Percentiles rank a stretch among this genome's conserved stretches.
Conservation (phyloP, 2,888 invertebrate species). For the Acronicta aceris region DNA sequence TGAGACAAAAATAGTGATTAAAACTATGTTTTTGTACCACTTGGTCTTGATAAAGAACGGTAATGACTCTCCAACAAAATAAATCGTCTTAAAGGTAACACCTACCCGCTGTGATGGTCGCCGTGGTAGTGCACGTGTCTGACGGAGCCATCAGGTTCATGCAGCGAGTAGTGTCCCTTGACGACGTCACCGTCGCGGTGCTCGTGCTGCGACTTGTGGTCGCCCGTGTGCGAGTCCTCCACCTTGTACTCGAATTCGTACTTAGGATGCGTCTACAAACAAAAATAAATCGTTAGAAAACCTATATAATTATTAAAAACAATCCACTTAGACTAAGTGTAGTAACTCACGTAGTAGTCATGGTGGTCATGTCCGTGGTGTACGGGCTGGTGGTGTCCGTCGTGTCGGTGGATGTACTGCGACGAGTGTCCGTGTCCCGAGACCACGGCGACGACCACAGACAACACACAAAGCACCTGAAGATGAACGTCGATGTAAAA, state of each 20-base stretch:
- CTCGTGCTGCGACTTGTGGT: constrained; percentile 86
- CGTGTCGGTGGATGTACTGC: constrained; percentile 65
- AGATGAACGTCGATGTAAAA: neutral
- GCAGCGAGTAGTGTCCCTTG: constrained; percentile 70
- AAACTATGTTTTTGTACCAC: no score
- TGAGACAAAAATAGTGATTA: constrained; percentile 20
- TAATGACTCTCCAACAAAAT: no score
- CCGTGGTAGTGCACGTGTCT: constrained; percentile 86
- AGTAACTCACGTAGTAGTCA: constrained; percentile 27
- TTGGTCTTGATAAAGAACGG: no score
- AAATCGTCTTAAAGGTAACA: no score
- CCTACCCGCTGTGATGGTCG: constrained; percentile 60
- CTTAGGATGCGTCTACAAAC: constrained; percentile 77
- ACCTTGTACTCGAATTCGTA: constrained; percentile 88
- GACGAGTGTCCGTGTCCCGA: constrained; percentile 48
- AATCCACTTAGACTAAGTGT: no score
- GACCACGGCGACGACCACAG: constrained; percentile 19
- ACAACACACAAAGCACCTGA: constrained; percentile 38
- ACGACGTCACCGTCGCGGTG: constrained; percentile 83
- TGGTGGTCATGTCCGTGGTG: constrained; percentile 63
- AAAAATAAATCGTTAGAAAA: neutral
- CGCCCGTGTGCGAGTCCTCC: constrained; percentile 87
- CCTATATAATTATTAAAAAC: no score
- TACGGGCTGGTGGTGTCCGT: constrained; percentile 69
- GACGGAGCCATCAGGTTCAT: constrained; percentile 85